Conservation (phyloP, 2,888 invertebrate species). For the Deilephila porcellus region DNA sequence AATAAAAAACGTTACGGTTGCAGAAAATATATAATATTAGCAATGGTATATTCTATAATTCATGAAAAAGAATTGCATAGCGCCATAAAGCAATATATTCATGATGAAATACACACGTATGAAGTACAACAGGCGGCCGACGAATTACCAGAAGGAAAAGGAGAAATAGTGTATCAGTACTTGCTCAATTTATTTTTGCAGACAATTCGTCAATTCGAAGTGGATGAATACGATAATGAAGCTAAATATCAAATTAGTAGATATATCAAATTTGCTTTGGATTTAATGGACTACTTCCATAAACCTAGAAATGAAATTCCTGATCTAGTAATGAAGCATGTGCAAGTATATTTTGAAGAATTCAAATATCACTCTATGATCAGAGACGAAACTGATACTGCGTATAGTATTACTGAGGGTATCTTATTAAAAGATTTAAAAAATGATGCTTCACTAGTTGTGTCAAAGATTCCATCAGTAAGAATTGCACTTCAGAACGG, state of each 20-base stretch:
- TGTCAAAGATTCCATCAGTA: conserved; percentile 38
- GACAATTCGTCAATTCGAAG: conserved; percentile 45
- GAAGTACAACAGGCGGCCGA: conserved; percentile 33
- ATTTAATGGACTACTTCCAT: conserved; percentile 46
- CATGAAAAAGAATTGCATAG: conserved; percentile 51
- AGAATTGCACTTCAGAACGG: conserved; percentile 33
- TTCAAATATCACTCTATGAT: conserved; percentile 41
- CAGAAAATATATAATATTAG: conserved; percentile 46
- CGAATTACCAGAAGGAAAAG: conserved; percentile 42
- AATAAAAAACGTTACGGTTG: conserved; percentile 32
- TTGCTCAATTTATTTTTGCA: conserved; percentile 47
- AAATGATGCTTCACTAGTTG: conserved; percentile 41
- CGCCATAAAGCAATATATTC: conserved; percentile 40
- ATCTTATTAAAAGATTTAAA: conserved; percentile 46
- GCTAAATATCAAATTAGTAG: conserved; percentile 39
- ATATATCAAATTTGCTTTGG: conserved; percentile 40
- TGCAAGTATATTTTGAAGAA: conserved; percentile 46
- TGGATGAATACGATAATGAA: conserved; percentile 40
- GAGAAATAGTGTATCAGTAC: conserved; percentile 45
- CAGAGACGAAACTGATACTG: conserved; percentile 27
- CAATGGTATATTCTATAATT: conserved; percentile 56
- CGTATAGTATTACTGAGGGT: conserved; percentile 34
- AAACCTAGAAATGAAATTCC: conserved; percentile 55
- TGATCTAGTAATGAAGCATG: conserved; percentile 49
- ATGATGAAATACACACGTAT: conserved; percentile 34